A percentile compares a stretch with the other conserved stretches of the same genome.
These are phyloP conservation scores for Galeopsomyia nigrocyanea DNA, from an alignment of 2,888 invertebrate species.

Conservation along the genomic window DNA sequence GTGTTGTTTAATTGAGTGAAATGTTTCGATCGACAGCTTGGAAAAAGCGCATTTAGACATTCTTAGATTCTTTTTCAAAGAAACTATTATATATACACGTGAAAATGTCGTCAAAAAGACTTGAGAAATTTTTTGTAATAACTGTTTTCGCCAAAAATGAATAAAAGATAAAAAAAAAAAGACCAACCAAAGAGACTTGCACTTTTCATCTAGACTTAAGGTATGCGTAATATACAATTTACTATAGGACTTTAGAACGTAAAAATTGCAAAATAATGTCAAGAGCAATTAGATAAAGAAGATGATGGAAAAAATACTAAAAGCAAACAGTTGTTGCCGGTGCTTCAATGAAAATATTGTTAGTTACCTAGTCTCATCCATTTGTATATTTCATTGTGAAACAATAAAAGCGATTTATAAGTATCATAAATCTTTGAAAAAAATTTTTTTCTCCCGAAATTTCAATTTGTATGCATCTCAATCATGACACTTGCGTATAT, in stretches of 20 bases:
- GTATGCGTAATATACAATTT: slow-evolving; percentile 30
- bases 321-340: slow-evolving; percentile 38
- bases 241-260: slow-evolving; percentile 34
- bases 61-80: slow-evolving; percentile 29
- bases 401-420: slow-evolving; percentile 63
- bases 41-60: background rate
- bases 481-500: background rate
- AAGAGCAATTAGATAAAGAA: slow-evolving; percentile 28
- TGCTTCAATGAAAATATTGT: slow-evolving; percentile 42
- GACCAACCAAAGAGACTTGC: slow-evolving; percentile 44
- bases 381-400: slow-evolving; percentile 65
- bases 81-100: slow-evolving; percentile 19
- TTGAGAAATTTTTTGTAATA: slow-evolving; percentile 26
- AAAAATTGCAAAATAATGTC: slow-evolving; percentile 33
- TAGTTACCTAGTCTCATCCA: slow-evolving; percentile 50
- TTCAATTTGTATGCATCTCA: background rate
- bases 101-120: slow-evolving; percentile 33
- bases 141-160: slow-evolving; percentile 15
- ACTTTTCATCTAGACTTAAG: slow-evolving; percentile 40
- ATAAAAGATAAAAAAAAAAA: slow-evolving; percentile 15
- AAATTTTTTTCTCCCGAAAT: background rate
- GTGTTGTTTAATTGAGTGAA: too few species aligned
- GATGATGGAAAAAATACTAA: slow-evolving; percentile 32
- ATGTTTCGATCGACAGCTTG: too few species aligned
- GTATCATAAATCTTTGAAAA: slow-evolving; percentile 38